A percentile compares a stretch with the other conserved stretches of the same genome.
phyloP scores from a whole-genome alignment of 2,113 vertebrate species.

The Chaetops frenatus region DNA sequence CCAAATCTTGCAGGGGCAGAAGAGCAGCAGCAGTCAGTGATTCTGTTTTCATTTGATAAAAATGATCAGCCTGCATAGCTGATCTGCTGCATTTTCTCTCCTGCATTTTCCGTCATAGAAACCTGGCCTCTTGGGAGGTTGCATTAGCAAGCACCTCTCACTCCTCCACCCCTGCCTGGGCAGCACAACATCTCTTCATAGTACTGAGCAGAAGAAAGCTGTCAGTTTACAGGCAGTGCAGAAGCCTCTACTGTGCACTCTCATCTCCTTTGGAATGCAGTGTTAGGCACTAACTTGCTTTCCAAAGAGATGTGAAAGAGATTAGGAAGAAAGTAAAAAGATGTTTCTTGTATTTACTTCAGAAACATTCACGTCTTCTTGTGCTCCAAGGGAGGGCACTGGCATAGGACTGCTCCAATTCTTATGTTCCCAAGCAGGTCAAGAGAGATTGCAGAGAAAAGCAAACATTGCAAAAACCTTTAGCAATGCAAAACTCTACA shows the following conservation, averaged over 20 bases:
- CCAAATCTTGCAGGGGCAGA: background rate
- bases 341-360: background rate
- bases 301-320: background rate
- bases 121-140: background rate
- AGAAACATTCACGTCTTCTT: background rate
- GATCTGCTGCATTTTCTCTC: background rate
- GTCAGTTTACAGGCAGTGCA: background rate
- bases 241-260: background rate
- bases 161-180: background rate
- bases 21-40: background rate
- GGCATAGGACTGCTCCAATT: background rate
- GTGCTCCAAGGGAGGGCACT: background rate
- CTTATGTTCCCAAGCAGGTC: background rate
- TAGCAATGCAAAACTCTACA: constrained; percentile 11
- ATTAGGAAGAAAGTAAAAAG: background rate
- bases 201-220: background rate
- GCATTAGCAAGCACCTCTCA: background rate
- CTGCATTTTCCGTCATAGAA: background rate
- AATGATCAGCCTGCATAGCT: background rate
- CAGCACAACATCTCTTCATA: background rate
- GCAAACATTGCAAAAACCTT: constrained; percentile 34
- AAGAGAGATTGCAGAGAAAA: constrained; percentile 12
- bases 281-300: background rate
- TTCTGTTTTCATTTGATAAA: background rate
- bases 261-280: background rate